phyloP scores from a whole-genome alignment of 2,797 vertebrate species.

The Lutjanus argentimaculatus region DNA sequence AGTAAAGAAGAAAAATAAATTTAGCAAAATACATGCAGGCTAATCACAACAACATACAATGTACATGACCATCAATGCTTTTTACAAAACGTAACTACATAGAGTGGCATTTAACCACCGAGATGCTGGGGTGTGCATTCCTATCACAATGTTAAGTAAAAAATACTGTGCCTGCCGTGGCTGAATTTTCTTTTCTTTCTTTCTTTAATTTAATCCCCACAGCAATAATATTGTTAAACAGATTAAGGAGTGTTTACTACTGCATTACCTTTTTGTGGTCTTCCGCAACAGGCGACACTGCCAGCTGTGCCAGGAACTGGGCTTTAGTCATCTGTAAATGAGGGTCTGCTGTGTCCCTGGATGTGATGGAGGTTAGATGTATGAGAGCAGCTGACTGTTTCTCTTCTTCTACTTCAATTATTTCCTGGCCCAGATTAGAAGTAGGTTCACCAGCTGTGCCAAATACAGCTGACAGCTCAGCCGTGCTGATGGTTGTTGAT shows the following conservation, averaged over 20 bases:
- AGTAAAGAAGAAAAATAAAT: background rate
- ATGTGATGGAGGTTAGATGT: conserved; percentile 15
- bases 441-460: background rate
- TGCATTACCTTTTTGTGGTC: conserved; percentile 54
- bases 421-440: background rate
- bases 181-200: background rate
- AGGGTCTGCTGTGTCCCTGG: conserved; percentile 55
- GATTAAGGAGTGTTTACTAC: background rate
- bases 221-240: background rate
- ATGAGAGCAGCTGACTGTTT: conserved; percentile 1
- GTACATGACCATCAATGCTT: background rate
- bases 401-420: background rate
- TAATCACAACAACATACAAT: background rate
- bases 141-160: background rate
- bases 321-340: conserved; percentile 63
- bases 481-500: background rate
- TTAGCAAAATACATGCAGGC: background rate
- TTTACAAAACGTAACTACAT: background rate
- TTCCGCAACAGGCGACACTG: conserved; percentile 57
- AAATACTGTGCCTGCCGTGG: background rate
- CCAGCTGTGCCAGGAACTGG: conserved; percentile 70
- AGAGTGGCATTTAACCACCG: background rate
- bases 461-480: background rate
- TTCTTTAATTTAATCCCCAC: background rate
- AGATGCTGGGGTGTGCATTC: background rate